Evolutionary conservation across 2,113 vertebrate genomes (phyloP), one percentile per base, ranked within the genome.

Genomic region (Rhagologus leucostigma): DNA sequence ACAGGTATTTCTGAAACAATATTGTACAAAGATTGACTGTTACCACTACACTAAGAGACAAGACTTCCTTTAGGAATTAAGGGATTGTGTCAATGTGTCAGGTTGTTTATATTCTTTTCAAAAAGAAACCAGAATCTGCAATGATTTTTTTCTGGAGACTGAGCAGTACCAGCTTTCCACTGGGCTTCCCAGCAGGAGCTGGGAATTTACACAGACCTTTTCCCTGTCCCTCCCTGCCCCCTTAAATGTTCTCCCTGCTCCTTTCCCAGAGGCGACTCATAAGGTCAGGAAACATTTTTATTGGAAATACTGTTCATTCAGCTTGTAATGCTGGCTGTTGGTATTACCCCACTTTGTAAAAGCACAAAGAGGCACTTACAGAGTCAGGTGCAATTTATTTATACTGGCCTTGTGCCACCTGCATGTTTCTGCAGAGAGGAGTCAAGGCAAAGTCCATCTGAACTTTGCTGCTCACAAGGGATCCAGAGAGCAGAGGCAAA

Each of bases 381-480:
- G 62, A 88, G 73, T 84, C 87, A 96, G 87, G 84, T 94, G 87
- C 15, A 6, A 87, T 84, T 93, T 95, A 94, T 94, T 95, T 93
- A 78, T 24, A 63, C 39, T 89, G 89, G 95, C 87, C 42, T 87
- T 18, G 0, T 39, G 68, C 87, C 7, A 2, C 69, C 84, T 70
- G 80, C 52, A 13, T 42, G 35, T 42, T 89, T 89, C 87, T 87
- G 64, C 60, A 74, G 55, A 83, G n/a, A 73, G 23, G 39, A 89
- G 33, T 81, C 69, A 94, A 94, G 30, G 42, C 69, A 75, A 91
- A 84, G 69, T 24, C 77, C 8, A 5, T 70, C 84, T 81, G 74
- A 96, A 94, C 69, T 87, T 59, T 1, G 5, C 44, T 76, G 75
- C n/a, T 85, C 82, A 52, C 1, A 1, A 82, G 62, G 62, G 74